Conservation (phyloP, 2,888 invertebrate species). For the Embidobia sp. region DNA sequence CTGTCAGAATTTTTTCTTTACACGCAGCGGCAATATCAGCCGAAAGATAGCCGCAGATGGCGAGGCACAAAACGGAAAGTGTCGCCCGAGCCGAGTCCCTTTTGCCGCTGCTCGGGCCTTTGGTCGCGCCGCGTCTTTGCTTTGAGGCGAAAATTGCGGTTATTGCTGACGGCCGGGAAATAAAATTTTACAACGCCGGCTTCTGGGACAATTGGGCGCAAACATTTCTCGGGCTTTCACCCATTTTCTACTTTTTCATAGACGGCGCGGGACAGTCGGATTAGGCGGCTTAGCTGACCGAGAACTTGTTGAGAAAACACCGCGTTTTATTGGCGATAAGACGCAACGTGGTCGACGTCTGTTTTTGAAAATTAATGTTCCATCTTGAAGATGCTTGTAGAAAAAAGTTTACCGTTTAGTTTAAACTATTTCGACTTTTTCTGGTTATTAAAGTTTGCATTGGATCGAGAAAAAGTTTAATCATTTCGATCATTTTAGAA, state of each 20-base stretch:
- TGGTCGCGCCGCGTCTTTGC: conserved; percentile 32
- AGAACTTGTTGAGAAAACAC: too few species aligned
- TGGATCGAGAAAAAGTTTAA: too few species aligned
- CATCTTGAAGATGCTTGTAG: too few species aligned
- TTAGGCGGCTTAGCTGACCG: too few species aligned
- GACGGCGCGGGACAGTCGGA: too few species aligned
- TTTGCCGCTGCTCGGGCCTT: conserved; percentile 12
- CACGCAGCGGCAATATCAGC: conserved; percentile 44
- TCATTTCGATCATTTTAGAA: too few species aligned
- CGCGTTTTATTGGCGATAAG: too few species aligned
- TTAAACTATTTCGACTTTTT: too few species aligned
- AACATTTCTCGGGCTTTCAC: conserved; percentile 45
- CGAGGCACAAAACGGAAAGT: conserved; percentile 45
- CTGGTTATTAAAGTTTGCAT: too few species aligned
- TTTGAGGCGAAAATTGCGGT: conserved; percentile 78
- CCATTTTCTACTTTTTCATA: conserved; percentile 43
- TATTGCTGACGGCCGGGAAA: conserved; percentile 70
- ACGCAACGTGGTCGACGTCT: too few species aligned
- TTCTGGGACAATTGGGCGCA: conserved; percentile 56
- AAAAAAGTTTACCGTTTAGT: too few species aligned
- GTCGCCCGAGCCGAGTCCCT: conserved; percentile 39
- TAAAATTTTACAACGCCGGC: conserved; percentile 74
- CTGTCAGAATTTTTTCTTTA: conserved; percentile 36
- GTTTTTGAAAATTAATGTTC: too few species aligned
- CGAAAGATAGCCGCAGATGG: conserved; percentile 52